Evolutionary conservation across 2,888 invertebrate genomes (phyloP).

Genomic region (Ophioninae sp.): DNA sequence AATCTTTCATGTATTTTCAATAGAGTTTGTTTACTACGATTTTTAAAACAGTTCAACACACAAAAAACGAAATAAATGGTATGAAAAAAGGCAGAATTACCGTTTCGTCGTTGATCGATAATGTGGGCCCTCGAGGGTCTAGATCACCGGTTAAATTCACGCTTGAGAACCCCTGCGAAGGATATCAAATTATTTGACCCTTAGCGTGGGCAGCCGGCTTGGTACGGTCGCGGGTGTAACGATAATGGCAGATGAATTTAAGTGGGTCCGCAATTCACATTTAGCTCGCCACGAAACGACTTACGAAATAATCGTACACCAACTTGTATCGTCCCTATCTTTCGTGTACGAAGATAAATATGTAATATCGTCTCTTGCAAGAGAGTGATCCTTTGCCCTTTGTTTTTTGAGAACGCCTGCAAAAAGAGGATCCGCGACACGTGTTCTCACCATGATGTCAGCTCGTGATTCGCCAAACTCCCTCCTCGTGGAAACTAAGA

Average conservation of each 20-base stretch:
- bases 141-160: not conserved
- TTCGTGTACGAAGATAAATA: not conserved
- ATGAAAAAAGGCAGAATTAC: not conserved
- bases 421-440: conserved; percentile 67
- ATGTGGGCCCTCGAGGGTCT: not conserved
- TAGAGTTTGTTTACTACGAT: no score
- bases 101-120: not conserved
- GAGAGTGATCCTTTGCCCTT: conserved; percentile 15
- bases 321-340: not conserved
- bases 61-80: not conserved
- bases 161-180: conserved; percentile 42
- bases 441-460: conserved; percentile 67
- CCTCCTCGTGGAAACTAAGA: conserved; percentile 43
- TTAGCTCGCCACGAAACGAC: conserved; percentile 9
- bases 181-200: conserved; percentile 54
- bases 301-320: conserved; percentile 11
- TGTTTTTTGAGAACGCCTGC: conserved; percentile 64
- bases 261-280: conserved; percentile 32
- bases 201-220: conserved; percentile 21
- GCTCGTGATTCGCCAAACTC: conserved; percentile 61
- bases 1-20: no score
- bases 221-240: conserved; percentile 26
- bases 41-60: not conserved
- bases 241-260: conserved; percentile 42
- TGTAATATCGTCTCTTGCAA: not conserved